phyloP scores from a whole-genome alignment of 2,888 invertebrate genomes.

The Odiellus spinosus region DNA sequence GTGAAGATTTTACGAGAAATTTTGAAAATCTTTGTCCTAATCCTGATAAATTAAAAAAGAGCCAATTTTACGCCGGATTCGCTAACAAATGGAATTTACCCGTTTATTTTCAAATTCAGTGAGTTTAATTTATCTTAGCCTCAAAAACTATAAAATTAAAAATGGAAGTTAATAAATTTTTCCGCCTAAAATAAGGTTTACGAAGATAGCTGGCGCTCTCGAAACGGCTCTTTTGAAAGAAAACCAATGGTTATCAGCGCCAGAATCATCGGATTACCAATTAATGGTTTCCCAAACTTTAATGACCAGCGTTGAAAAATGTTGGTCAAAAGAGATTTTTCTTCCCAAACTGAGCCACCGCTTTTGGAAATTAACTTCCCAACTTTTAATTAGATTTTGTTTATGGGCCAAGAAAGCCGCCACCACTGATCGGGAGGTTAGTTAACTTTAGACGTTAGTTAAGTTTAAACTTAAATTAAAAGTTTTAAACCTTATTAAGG shows the following conservation, averaged over 20 bases:
- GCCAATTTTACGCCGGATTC: conserved; percentile 57
- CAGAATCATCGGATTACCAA: too few relatives aligned
- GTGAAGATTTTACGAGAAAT: conserved; percentile 53
- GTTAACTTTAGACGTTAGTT: too few relatives aligned
- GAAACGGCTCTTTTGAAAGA: conserved; percentile 35
- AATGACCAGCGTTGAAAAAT: conserved; percentile 28
- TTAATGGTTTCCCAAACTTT: too few relatives aligned
- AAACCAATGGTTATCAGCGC: background rate
- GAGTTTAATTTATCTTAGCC: conserved; percentile 7
- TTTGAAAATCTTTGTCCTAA: conserved; percentile 49
- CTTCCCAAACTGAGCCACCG: conserved; percentile 43
- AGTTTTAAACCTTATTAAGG: too few relatives aligned
- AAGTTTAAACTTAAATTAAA: too few relatives aligned
- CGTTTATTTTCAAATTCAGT: conserved; percentile 84
- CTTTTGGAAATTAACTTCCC: conserved; percentile 76
- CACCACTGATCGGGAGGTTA: conserved; percentile 1
- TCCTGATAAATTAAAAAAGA: conserved; percentile 42
- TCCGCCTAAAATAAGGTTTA: too few relatives aligned
- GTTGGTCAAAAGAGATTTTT: conserved; percentile 66
- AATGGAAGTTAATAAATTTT: too few relatives aligned
- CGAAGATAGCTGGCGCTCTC: conserved; percentile 65
- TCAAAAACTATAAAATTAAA: too few relatives aligned
- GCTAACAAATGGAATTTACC: conserved; percentile 80
- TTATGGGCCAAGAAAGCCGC: conserved; percentile 43
- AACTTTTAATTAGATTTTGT: conserved; percentile 60